Evolutionary conservation across 2,888 invertebrate genomes (phyloP).

Genomic region (Phanerotoma sp.): DNA sequence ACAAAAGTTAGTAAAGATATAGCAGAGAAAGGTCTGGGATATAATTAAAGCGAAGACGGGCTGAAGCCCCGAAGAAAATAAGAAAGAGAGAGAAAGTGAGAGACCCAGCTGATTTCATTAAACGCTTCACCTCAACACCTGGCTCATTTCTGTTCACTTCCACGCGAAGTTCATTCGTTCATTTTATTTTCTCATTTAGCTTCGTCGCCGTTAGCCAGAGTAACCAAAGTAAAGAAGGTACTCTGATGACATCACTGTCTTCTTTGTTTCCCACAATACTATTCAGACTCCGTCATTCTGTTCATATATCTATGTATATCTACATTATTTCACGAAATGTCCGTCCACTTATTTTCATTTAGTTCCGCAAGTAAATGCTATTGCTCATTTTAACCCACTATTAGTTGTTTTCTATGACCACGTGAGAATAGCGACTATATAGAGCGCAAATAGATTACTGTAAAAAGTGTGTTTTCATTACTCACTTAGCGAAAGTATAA

Average conservation of each 20-base stretch:
- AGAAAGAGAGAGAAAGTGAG: no score
- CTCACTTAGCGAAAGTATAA: no score
- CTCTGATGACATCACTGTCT: slow-evolving; percentile 1
- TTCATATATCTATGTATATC: not conserved
- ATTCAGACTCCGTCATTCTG: not conserved
- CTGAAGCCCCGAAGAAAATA: slow-evolving; percentile 14
- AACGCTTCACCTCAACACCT: slow-evolving; percentile 41
- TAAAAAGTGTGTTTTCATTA: no score
- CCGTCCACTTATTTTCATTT: slow-evolving; percentile 21
- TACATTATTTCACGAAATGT: slow-evolving; percentile 2
- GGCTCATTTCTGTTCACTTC: slow-evolving; percentile 40
- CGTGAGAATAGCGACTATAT: no score
- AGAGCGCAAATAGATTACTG: no score
- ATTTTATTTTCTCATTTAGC: slow-evolving; percentile 22
- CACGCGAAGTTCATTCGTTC: slow-evolving; percentile 28
- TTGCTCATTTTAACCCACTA: slow-evolving; percentile 21
- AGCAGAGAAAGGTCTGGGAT: slow-evolving; percentile 21
- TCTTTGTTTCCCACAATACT: slow-evolving; percentile 8
- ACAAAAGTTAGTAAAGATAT: not conserved
- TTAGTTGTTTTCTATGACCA: slow-evolving; percentile 10
- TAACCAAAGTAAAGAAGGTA: slow-evolving; percentile 2
- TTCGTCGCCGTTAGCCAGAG: slow-evolving; percentile 4
- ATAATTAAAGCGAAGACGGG: slow-evolving; percentile 44
- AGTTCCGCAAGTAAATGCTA: slow-evolving; percentile 22
- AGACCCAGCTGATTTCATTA: slow-evolving; percentile 44